Evolutionary conservation across 2,113 vertebrate genomes (phyloP).

Genomic region (Reinhardtius hippoglossoides): DNA sequence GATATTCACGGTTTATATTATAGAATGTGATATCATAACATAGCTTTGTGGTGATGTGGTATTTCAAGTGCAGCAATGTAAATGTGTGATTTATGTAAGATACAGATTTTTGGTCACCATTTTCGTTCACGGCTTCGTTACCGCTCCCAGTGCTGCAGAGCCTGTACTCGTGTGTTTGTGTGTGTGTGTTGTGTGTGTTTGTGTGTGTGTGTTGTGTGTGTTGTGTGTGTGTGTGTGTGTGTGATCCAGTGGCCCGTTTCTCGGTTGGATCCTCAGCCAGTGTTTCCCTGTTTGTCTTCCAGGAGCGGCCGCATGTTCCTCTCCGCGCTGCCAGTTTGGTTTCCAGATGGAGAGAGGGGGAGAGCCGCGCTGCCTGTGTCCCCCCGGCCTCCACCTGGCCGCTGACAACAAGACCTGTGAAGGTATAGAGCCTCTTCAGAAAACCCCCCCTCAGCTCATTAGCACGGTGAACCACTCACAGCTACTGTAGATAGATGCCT

Average conservation of each 20-base stretch:
- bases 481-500: background rate
- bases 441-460: conserved; percentile 8
- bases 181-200: conserved; percentile 13
- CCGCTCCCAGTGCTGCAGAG: background rate
- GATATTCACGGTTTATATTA: conserved; percentile 45
- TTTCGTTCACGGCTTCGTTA: conserved; percentile 7
- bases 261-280: conserved; percentile 47
- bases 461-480: background rate
- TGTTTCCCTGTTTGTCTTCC: conserved; percentile 60
- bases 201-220: conserved; percentile 11
- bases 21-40: conserved; percentile 43
- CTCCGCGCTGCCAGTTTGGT: conserved; percentile 74
- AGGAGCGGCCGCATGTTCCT: conserved; percentile 72
- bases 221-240: background rate
- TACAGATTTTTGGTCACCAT: background rate
- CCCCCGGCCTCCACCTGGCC: conserved; percentile 75
- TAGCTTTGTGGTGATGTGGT: conserved; percentile 2
- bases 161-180: background rate
- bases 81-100: conserved; percentile 6
- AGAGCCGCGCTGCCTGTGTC: conserved; percentile 69
- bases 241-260: conserved; percentile 36
- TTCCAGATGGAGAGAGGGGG: conserved; percentile 73
- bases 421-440: conserved; percentile 64
- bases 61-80: conserved; percentile 20
- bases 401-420: conserved; percentile 77